Base-by-base conservation (phyloP, 1,140 invertebrate species). In the Diabrotica virgifera region DNA sequence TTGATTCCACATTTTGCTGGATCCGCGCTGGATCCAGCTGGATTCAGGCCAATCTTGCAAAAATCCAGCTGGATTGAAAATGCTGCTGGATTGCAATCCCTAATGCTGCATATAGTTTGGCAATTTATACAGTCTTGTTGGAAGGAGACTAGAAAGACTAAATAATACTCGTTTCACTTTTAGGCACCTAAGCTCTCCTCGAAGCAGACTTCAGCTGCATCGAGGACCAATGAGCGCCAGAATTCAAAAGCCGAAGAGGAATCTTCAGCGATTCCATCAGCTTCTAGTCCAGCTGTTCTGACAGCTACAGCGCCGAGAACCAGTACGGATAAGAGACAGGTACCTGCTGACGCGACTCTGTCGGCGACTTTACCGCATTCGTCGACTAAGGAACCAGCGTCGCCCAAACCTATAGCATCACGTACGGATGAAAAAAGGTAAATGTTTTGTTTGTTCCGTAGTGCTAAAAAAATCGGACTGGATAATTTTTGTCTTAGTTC, bases 281-380 rank as follows among this genome's bases (percentile, higher is more conserved):
- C 83, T 35, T 81, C 84, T 6, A 77, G 82, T 24, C 81, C 82
- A 6, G 80, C 81, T 6, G 79, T 83, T 8, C 78, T 83, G 11
- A 83, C 82, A 50, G 83, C 83, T 0, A 81, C 80, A 6, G 79
- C 83, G 0, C 68, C 68, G 6, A 59, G 62, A 53, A 60, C 67
- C 55, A 65, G 65, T 79, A 55, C 70, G 12, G 75, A 84, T 36
- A 83, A 84, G 66, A 70, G 70, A 59, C 69, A 67, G 51, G 69
- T 70, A 54, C 70, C 70, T 3, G 54, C 78, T 57, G 76, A 77
- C 57, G 74, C 78, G 38, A 24, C 24, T 24, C 24, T 80, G 52
- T 75, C 77, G 35, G n/a, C n/a, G n/a, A 73, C 78, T 10, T 67
- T 80, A 54, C 75, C 77, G 35, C 78, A 78, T 52, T 67, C 77